Conservation (phyloP, 2,888 invertebrate species). For the Gymnoscelis rufifasciata region DNA sequence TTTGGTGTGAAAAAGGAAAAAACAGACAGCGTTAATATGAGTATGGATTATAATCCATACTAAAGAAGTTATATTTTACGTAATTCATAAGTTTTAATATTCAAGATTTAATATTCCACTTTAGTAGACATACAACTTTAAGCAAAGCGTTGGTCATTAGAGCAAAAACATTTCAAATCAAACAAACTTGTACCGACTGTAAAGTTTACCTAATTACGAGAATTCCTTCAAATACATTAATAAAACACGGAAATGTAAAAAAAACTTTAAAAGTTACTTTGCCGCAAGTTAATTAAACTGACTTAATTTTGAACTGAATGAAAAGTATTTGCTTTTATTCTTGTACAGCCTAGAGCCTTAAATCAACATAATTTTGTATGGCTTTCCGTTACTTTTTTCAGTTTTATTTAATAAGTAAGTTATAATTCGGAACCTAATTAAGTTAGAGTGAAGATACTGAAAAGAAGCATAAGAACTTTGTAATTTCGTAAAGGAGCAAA, state of each 20-base stretch:
- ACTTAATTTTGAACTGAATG: background rate
- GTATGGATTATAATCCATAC: no score
- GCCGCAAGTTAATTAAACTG: background rate
- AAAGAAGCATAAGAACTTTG: no score
- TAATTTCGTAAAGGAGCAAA: no score
- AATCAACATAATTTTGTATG: no score
- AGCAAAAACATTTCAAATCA: slow-evolving; percentile 64
- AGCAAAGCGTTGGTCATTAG: slow-evolving; percentile 56
- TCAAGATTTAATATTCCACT: background rate
- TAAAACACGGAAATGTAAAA: slow-evolving; percentile 35
- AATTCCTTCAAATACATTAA: slow-evolving; percentile 42
- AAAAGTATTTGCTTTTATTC: background rate
- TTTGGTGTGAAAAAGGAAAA: no score
- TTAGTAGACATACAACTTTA: slow-evolving; percentile 6
- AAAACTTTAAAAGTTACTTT: slow-evolving; percentile 8
- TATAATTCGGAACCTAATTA: no score
- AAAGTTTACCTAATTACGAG: slow-evolving; percentile 38
- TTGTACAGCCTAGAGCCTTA: no score
- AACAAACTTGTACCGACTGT: slow-evolving; percentile 59
- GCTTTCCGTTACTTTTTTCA: no score
- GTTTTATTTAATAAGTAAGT: no score
- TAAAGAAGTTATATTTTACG: background rate
- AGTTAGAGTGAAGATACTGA: no score
- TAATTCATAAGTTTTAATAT: background rate
- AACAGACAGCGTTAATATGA: no score